These are phyloP conservation scores for Bolborhynchus lineola DNA, from an alignment of 2,113 vertebrate genomes.

Conservation along the genomic window DNA sequence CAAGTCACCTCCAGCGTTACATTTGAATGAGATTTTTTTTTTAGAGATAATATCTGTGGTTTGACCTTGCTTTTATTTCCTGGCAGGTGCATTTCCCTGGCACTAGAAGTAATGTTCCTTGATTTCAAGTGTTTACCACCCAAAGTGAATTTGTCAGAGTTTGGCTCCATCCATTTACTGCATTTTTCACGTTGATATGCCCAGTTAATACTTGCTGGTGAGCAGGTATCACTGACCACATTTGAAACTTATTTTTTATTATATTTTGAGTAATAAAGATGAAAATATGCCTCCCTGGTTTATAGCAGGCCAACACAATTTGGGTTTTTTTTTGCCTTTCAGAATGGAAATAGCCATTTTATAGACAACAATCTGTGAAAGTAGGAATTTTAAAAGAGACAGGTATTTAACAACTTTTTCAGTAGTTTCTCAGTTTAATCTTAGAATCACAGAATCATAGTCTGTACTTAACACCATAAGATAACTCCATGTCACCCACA, in stretches of 20 bases:
- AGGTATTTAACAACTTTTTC: neutral
- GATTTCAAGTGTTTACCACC: neutral
- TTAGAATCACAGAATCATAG: neutral
- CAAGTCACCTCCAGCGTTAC: neutral
- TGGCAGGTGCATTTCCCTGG: neutral
- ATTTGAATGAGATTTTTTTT: neutral
- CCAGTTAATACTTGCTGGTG: neutral
- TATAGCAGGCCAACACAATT: neutral
- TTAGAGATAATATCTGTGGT: neutral
- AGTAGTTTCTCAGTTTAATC: neutral
- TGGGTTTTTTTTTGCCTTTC: neutral
- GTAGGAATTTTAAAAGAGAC: neutral
- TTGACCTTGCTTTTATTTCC: neutral
- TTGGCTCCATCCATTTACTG: neutral
- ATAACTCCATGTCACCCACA: neutral
- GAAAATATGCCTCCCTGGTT: neutral
- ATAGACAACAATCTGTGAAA: neutral
- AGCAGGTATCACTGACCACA: neutral
- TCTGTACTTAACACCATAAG: neutral
- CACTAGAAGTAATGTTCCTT: neutral
- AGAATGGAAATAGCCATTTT: neutral
- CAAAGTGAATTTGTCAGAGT: neutral
- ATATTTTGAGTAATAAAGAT: neutral
- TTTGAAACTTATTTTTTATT: neutral
- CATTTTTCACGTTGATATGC: neutral